Percentiles rank a stretch among this genome's conserved stretches.
Evolutionary conservation across 2,888 invertebrate species (phyloP).

Genomic region (Eristalis arbustorum): DNA sequence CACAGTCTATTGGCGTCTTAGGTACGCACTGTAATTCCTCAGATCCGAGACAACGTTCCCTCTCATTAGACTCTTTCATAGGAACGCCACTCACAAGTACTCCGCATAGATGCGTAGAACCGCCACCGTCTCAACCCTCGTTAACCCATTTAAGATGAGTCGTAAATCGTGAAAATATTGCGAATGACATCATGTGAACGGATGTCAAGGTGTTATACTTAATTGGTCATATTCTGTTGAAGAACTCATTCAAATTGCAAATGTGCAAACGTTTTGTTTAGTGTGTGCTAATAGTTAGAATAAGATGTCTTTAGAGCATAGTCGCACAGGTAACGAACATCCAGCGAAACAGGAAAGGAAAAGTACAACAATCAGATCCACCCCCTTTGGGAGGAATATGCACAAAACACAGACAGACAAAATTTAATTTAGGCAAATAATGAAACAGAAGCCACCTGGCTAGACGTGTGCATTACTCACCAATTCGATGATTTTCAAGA

Average conservation of each 20-base stretch:
- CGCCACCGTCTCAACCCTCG: background rate
- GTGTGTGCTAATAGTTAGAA: background rate
- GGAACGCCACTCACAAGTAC: background rate
- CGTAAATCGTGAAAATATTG: background rate
- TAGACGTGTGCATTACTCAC: slow-evolving; percentile 73
- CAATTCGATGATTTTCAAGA: slow-evolving; percentile 79
- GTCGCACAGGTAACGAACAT: background rate
- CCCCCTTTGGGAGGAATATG: background rate
- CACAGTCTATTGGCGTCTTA: background rate
- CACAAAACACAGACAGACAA: background rate
- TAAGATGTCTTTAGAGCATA: background rate
- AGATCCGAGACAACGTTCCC: no score
- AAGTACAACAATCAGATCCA: background rate
- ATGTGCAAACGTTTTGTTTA: background rate
- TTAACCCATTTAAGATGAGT: background rate
- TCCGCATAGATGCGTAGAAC: background rate
- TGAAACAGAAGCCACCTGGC: background rate
- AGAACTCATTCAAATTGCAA: background rate
- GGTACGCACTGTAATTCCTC: no score
- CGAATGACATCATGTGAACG: background rate
- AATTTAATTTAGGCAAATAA: no score
- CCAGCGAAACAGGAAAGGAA: background rate
- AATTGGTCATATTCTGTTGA: background rate
- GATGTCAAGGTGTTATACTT: background rate
- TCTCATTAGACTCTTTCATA: background rate